Evolutionary conservation across 2,113 vertebrate genomes (phyloP), one percentile per base, ranked within the genome.

Genomic region (Hiodon tergisus): DNA sequence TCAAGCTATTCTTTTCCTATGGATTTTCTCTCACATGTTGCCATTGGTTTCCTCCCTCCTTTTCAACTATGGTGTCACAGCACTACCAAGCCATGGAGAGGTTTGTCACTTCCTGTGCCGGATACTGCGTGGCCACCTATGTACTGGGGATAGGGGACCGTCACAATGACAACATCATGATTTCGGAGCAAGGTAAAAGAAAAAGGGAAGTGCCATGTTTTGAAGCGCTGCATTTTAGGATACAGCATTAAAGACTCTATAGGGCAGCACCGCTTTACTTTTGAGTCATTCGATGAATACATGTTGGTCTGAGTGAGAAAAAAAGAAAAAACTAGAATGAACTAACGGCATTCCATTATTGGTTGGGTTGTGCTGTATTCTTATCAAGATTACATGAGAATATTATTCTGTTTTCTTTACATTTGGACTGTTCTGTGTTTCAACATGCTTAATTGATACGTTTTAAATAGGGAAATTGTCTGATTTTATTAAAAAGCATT

Each of bases 151-250:
- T 93, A 62, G 92, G 92, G 6, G 92, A 93, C 59, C 89, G 92
- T 11, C 92, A 93, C 84, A 93, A 92, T 57, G 92, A 93, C 85
- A 93, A 93, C 87, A 93, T 93, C 81, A 93, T 93, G 91, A 89
- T 93, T 73, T 90, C 89, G 54, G 86, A 89, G 50, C 80, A 91
- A 77, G 91, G 92, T 92, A 82, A 3, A n/a, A 6, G 13, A 31
- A 31, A 31, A 31, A 31, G 31, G 31, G 6, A 50, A 48, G 4
- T 11, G 9, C 7, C 31, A 31, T 31, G 31, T 31, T 31, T 31
- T 31, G 31, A 31, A 31, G 31, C 2, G 31, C 31, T 31, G 31
- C 31, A 31, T 31, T 31, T 31, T 31, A 31, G 31, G 31, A 2
- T 31, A 31, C 31, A 31, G 31, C 31, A 2, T 31, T 3, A 13